Evolutionary conservation across 1,140 invertebrate genomes (phyloP).

Genomic region (Trinorchestia longiramus): DNA sequence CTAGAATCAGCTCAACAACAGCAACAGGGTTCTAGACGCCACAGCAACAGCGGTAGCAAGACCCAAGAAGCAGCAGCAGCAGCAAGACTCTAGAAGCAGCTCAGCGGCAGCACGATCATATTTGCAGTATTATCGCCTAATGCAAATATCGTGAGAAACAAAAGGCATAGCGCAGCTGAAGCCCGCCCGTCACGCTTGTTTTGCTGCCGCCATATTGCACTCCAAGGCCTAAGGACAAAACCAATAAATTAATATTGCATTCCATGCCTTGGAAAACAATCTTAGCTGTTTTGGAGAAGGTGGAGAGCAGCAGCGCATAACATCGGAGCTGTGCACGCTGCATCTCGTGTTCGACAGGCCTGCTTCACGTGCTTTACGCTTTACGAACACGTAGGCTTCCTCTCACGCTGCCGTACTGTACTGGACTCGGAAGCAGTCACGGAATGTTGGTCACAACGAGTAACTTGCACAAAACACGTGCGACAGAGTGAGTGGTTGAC

Average conservation of each 20-base stretch:
- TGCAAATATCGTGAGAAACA: constrained; percentile 24
- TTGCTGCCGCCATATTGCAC: neutral
- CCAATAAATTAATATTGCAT: constrained; percentile 52
- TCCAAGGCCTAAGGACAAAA: constrained; percentile 44
- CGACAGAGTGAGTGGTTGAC: neutral
- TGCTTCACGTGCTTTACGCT: neutral
- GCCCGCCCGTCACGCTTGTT: constrained; percentile 11
- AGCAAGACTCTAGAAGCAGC: neutral
- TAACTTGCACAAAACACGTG: neutral
- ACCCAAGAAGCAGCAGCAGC: neutral
- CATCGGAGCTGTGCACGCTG: neutral
- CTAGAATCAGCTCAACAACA: too few relatives aligned
- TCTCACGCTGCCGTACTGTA: neutral
- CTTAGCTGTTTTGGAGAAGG: constrained; percentile 39
- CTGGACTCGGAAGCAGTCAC: neutral
- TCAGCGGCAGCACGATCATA: neutral
- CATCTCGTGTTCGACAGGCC: neutral
- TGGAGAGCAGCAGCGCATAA: neutral
- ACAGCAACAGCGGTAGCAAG: neutral
- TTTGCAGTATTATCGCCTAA: constrained; percentile 15
- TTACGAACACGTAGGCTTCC: neutral
- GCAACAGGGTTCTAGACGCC: neutral
- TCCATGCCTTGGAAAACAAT: constrained; percentile 43
- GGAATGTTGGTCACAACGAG: neutral
- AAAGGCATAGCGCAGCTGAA: constrained; percentile 5